Conservation (phyloP, 2,113 vertebrate genomes). For the Psettodes erumei region DNA sequence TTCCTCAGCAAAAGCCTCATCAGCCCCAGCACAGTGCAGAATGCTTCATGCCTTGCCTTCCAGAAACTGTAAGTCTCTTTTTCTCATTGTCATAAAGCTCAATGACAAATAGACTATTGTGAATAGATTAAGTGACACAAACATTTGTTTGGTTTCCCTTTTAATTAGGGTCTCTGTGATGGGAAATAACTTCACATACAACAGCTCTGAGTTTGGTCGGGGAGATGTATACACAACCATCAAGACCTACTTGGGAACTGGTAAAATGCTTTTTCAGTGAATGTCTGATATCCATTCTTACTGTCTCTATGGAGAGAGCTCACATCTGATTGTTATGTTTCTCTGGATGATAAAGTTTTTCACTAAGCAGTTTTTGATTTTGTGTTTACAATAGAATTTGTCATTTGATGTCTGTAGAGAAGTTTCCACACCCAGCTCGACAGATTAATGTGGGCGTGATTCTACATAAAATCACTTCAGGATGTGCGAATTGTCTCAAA, state of each 20-base stretch:
- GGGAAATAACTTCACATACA: conserved; percentile 70
- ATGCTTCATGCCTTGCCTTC: conserved; percentile 69
- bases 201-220: conserved; percentile 54
- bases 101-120: not conserved
- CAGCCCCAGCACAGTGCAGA: conserved; percentile 44
- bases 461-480: no score
- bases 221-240: conserved; percentile 71
- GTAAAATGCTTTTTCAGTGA: conserved; percentile 23
- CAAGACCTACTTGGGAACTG: conserved; percentile 62
- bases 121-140: not conserved
- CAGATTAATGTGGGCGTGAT: not conserved
- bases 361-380: no score
- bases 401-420: not conserved
- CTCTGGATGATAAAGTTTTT: no score
- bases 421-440: not conserved
- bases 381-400: not conserved
- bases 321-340: no score
- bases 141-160: not conserved
- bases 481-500: no score
- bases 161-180: conserved; percentile 68
- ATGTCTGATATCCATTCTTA: not conserved
- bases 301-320: no score
- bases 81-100: not conserved
- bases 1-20: conserved; percentile 72
- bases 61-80: conserved; percentile 70